Evolutionary conservation across 2,113 vertebrate genomes (phyloP).

Genomic region (Ceyx melanurus): DNA sequence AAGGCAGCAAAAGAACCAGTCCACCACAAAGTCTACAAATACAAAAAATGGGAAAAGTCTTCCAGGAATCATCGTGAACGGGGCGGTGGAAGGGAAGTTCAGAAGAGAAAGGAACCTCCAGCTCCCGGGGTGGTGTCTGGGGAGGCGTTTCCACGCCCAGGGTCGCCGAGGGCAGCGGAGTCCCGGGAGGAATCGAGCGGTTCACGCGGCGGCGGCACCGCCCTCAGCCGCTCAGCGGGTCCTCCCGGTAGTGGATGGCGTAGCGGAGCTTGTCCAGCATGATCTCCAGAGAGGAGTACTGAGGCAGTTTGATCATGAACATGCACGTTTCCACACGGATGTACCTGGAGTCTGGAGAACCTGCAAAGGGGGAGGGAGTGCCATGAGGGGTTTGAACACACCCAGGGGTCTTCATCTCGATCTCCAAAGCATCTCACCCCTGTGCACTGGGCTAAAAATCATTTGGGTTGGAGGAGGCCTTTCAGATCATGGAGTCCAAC

Average conservation of each 20-base stretch:
- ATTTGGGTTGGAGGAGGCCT: background rate
- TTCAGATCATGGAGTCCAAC: background rate
- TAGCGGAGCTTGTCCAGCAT: slow-evolving; percentile 97
- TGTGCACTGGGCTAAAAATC: accelerated
- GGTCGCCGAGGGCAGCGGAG: background rate
- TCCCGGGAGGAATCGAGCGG: background rate
- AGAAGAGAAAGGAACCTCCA: slow-evolving; percentile 58
- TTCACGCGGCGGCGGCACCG: background rate
- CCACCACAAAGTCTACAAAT: slow-evolving; percentile 77
- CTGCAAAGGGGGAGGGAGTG: slow-evolving; percentile 55
- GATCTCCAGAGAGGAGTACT: slow-evolving; percentile 93
- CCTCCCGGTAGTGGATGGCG: slow-evolving; percentile 97
- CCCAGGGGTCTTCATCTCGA: accelerated
- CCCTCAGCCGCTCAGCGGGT: slow-evolving; percentile 93
- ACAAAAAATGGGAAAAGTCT: slow-evolving; percentile 70
- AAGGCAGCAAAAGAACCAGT: slow-evolving; percentile 78
- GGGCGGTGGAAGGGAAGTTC: slow-evolving; percentile 47
- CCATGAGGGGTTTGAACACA: accelerated
- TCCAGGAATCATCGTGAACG: slow-evolving; percentile 57
- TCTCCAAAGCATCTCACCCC: background rate
- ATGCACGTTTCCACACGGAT: slow-evolving; percentile 98
- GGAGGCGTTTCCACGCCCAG: background rate
- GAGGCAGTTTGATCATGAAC: slow-evolving; percentile 99
- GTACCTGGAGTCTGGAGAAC: slow-evolving; percentile 91
- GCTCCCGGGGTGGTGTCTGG: slow-evolving; percentile 20